Base-by-base conservation (phyloP, 2,113 vertebrate genomes). In the Stegostoma tigrinum region DNA sequence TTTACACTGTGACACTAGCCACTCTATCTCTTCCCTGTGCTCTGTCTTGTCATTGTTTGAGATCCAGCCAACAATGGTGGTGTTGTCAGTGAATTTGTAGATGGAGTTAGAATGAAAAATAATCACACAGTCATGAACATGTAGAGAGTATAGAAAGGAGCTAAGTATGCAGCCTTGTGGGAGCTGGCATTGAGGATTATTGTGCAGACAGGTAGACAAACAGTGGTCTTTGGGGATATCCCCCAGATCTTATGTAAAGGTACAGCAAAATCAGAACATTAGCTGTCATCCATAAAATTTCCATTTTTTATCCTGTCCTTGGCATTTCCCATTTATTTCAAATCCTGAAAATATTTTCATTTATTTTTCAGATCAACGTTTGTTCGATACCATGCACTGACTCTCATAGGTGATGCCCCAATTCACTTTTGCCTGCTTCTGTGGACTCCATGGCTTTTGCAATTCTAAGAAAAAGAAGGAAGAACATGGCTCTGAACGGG, bases 401-500 rank as follows among this genome's bases (percentile, higher is more conserved):
- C 91, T 96, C 80, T 85, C 94, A 96, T 97, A 97, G 97, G 97
- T 97, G 97, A 99, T 99, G 99, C 99, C 99, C 97, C 98, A 98
- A 96, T 99, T 99, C 97, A 99, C 99, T 96, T 99, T 99, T 1
- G 98, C 98, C 97, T 99, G 98, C 96, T 99, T 99, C 97, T 99
- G 99, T 0, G 98, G 98, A 96, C 98, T 99, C 96, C 98, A 99
- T 2, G 98, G 98, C 97, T 98, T 98, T 97, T 99, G 98, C 97
- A 97, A 97, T 96, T 97, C 97, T 97, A 98, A 97, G 96, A 97
- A 97, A 96, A 97, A 98, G 97, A 98, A 98, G 75, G 98, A 97
- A 75, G 86, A 96, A 80, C 97, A 96, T 2, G 97, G 97, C 96
- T 96, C 96, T 0, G 97, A 97, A 95, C 97, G 97, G 97, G 98